These are phyloP conservation scores for Chrysolina haemoptera DNA, from an alignment of 2,888 invertebrate species.

Conservation along the genomic window DNA sequence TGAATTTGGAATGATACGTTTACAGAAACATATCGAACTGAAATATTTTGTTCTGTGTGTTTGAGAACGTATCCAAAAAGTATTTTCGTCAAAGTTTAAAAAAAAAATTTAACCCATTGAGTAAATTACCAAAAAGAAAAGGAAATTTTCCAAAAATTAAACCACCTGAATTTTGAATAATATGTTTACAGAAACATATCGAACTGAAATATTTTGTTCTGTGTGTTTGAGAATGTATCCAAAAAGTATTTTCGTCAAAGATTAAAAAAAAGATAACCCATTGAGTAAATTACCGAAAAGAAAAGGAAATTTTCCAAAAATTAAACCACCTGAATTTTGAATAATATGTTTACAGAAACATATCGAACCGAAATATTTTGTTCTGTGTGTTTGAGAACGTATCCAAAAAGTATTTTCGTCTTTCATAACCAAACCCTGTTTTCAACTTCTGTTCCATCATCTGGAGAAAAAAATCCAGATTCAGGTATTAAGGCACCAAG, in stretches of 20 bases:
- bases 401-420: constrained; percentile 33
- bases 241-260: constrained; percentile 30
- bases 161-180: background rate
- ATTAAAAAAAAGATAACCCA: no score
- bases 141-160: background rate
- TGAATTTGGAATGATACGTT: background rate
- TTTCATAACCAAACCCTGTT: constrained; percentile 52
- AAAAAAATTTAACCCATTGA: background rate
- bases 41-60: constrained; percentile 21
- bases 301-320: background rate
- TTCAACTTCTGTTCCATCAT: constrained; percentile 51
- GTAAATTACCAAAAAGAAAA: background rate
- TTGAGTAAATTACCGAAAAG: no score
- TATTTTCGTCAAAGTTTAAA: constrained; percentile 28
- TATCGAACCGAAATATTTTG: background rate
- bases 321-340: no score
- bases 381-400: constrained; percentile 36
- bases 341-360: background rate
- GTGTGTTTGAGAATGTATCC: constrained; percentile 37
- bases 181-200: background rate
- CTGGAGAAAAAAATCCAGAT: constrained; percentile 56
- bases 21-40: background rate
- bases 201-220: constrained; percentile 8
- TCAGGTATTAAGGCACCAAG: constrained; percentile 59
- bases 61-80: constrained; percentile 40